Evolutionary conservation across 2,888 invertebrate species (phyloP).

Genomic region (Amaurobius ferox): DNA sequence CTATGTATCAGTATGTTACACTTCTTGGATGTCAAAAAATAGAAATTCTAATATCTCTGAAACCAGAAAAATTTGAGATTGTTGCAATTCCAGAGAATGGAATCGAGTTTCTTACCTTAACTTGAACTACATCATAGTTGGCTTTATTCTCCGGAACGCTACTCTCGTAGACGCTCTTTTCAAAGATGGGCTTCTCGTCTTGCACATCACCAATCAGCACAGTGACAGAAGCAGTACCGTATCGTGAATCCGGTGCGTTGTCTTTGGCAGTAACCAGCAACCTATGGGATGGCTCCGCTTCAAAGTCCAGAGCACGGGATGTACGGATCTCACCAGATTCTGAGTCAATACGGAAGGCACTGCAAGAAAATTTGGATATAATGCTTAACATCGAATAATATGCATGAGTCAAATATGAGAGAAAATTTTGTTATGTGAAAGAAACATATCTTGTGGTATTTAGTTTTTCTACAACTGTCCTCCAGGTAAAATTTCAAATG

Average conservation of each 20-base stretch:
- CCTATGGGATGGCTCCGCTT: constrained; percentile 85
- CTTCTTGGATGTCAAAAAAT: constrained; percentile 4
- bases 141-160: constrained; percentile 90
- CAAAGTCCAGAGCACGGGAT: constrained; percentile 87
- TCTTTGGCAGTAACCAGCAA: constrained; percentile 94
- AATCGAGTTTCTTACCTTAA: constrained; percentile 82
- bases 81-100: too few relatives aligned
- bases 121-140: constrained; percentile 87
- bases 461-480: too few relatives aligned
- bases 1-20: neutral
- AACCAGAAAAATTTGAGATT: too few relatives aligned
- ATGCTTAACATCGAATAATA: too few relatives aligned
- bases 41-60: too few relatives aligned
- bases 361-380: too few relatives aligned
- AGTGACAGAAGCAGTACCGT: constrained; percentile 93
- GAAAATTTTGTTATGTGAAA: too few relatives aligned
- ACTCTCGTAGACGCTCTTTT: constrained; percentile 85
- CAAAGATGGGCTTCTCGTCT: constrained; percentile 90
- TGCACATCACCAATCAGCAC: constrained; percentile 87
- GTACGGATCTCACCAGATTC: constrained; percentile 88
- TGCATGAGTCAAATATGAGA: too few relatives aligned
- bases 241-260: constrained; percentile 88
- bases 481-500: too few relatives aligned
- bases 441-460: too few relatives aligned
- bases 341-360: constrained; percentile 90